Conservation (phyloP, 2,888 invertebrate species). For the Athalia cordata region DNA sequence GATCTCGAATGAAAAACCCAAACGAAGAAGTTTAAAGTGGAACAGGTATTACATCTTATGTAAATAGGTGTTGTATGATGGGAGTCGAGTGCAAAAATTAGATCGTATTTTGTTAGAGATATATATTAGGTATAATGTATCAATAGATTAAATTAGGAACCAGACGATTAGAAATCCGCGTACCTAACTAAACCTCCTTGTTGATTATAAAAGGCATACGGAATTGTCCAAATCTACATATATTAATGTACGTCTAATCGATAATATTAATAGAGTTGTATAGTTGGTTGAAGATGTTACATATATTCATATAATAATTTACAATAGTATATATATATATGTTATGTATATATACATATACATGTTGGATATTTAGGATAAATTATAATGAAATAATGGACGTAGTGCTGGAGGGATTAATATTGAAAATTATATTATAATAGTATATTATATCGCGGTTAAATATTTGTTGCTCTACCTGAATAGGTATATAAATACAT, state of each 20-base stretch:
- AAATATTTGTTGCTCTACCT: background rate
- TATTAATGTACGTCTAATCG: background rate
- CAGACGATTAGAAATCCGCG: background rate
- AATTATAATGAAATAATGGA: slow-evolving; percentile 15
- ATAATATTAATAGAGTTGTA: too few species aligned
- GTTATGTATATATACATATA: slow-evolving; percentile 49
- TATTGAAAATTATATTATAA: background rate
- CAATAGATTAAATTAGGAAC: too few species aligned
- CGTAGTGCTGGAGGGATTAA: background rate
- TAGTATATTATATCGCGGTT: slow-evolving; percentile 2
- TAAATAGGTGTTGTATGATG: too few species aligned
- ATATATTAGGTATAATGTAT: too few species aligned
- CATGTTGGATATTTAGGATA: slow-evolving; percentile 41
- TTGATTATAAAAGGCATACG: slow-evolving; percentile 30
- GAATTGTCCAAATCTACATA: slow-evolving; percentile 33
- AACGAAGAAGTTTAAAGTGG: too few species aligned
- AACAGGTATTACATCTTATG: too few species aligned
- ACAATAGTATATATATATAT: slow-evolving; percentile 19
- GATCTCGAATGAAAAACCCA: too few species aligned
- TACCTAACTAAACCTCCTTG: background rate
- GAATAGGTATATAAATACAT: too few species aligned
- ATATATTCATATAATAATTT: slow-evolving; percentile 12
- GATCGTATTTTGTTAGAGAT: too few species aligned
- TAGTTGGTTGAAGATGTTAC: background rate
- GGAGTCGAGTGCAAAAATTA: too few species aligned